phyloP scores from a whole-genome alignment of 2,888 invertebrate species.

The Shargacucullia verbasci region DNA sequence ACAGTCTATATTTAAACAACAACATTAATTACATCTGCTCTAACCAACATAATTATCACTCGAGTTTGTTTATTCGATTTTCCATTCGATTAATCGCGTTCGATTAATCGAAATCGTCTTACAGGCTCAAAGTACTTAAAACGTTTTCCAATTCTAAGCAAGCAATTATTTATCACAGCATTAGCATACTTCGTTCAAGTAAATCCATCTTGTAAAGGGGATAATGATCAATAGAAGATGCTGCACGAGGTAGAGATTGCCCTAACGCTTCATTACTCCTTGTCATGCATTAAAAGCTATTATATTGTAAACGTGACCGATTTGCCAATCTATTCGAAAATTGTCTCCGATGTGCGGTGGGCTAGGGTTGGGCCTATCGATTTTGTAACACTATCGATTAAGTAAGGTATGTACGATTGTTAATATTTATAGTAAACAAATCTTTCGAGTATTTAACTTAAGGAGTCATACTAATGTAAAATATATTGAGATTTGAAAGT shows the following conservation, averaged over 20 bases:
- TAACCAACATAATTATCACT: conserved; percentile 44
- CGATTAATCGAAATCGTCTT: conserved; percentile 55
- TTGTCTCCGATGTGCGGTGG: conserved; percentile 44
- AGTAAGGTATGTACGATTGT: no score
- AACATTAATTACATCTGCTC: conserved; percentile 41
- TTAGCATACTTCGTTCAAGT: conserved; percentile 53
- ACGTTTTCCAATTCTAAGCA: conserved; percentile 53
- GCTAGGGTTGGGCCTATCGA: conserved; percentile 28
- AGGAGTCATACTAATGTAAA: no score
- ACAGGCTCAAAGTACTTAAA: conserved; percentile 49
- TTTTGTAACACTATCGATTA: conserved; percentile 34
- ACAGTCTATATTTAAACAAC: conserved; percentile 8
- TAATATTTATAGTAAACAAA: no score
- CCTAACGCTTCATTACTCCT: conserved; percentile 63
- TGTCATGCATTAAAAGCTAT: conserved; percentile 68
- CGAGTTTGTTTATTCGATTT: conserved; percentile 52
- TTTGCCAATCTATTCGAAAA: conserved; percentile 56
- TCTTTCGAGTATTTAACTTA: no score
- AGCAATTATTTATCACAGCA: conserved; percentile 52
- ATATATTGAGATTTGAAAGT: no score
- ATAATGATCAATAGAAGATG: conserved; percentile 44
- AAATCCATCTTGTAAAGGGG: conserved; percentile 46
- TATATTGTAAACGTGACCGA: conserved; percentile 68
- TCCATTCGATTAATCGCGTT: conserved; percentile 45
- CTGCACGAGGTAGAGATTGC: conserved; percentile 49